Evolutionary conservation across 2,797 vertebrate genomes (phyloP).

Genomic region (Erithacus rubecula): DNA sequence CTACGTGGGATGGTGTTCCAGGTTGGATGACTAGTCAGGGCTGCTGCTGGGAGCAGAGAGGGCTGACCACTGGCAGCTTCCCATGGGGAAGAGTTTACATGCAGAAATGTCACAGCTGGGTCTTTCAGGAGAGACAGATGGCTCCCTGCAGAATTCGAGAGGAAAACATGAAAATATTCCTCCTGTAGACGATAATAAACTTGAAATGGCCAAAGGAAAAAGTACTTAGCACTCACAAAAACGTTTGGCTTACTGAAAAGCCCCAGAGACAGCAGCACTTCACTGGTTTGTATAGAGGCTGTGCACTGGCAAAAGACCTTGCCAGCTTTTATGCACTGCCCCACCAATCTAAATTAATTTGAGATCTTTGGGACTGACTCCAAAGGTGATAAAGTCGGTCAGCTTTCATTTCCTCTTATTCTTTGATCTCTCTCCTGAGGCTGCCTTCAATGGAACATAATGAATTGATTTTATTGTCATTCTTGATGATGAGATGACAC

Average conservation of each 20-base stretch:
- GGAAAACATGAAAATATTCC: slow-evolving; percentile 1
- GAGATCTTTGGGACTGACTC: slow-evolving; percentile 52
- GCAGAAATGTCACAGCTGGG: not conserved
- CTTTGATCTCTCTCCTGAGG: slow-evolving; percentile 58
- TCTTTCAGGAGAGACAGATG: slow-evolving; percentile 19
- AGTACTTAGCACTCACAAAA: not conserved
- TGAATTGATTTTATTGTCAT: slow-evolving; percentile 62
- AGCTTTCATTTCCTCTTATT: slow-evolving; percentile 60
- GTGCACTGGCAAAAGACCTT: not conserved
- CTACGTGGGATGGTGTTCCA: not conserved
- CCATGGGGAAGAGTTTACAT: not conserved
- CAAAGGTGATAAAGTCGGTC: slow-evolving; percentile 58
- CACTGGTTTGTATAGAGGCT: not conserved
- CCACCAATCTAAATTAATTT: slow-evolving; percentile 57
- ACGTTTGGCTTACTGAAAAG: not conserved
- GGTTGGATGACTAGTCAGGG: not conserved
- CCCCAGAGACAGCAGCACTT: not conserved
- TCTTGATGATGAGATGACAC: slow-evolving; percentile 27
- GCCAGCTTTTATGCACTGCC: slow-evolving; percentile 19
- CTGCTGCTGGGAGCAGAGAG: not conserved
- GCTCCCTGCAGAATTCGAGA: not conserved
- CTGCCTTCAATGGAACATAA: slow-evolving; percentile 24
- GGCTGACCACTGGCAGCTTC: fast-evolving
- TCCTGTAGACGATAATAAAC: not conserved
- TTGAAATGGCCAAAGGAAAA: slow-evolving; percentile 46